Conservation (phyloP, 2,797 vertebrate species). For the Hybognathus amarus region DNA sequence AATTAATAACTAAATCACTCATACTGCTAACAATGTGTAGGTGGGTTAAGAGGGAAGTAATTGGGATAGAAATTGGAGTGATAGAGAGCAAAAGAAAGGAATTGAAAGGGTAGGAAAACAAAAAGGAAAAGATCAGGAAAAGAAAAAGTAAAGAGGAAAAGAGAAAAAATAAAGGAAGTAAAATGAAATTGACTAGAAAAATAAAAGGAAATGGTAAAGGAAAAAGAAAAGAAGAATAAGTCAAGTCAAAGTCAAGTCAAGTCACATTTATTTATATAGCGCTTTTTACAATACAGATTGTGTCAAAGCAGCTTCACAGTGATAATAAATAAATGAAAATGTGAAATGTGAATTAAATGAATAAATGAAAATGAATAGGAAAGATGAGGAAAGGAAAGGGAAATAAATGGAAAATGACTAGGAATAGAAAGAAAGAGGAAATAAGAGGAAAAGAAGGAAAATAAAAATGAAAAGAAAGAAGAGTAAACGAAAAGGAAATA, state of each 20-base stretch:
- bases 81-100: background rate
- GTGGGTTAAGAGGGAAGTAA: conserved; percentile 2
- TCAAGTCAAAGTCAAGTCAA: too few relatives aligned
- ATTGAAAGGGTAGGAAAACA: background rate
- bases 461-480: background rate
- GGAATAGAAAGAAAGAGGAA: background rate
- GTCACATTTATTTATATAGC: too few relatives aligned
- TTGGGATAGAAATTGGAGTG: background rate
- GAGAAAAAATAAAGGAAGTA: background rate
- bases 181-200: background rate
- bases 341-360: too few relatives aligned
- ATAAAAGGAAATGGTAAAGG: background rate
- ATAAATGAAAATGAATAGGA: background rate
- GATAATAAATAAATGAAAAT: too few relatives aligned
- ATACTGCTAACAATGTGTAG: background rate
- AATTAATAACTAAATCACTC: conserved; percentile 13
- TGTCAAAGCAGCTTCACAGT: too few relatives aligned
- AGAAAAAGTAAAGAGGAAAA: background rate
- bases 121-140: background rate
- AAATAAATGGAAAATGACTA: background rate
- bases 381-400: background rate
- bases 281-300: too few relatives aligned
- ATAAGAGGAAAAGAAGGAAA: background rate
- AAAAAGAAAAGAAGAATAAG: background rate
- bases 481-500: too few relatives aligned